phyloP scores from a whole-genome alignment of 2,113 vertebrate genomes.

The Cephalopholis sonnerati region DNA sequence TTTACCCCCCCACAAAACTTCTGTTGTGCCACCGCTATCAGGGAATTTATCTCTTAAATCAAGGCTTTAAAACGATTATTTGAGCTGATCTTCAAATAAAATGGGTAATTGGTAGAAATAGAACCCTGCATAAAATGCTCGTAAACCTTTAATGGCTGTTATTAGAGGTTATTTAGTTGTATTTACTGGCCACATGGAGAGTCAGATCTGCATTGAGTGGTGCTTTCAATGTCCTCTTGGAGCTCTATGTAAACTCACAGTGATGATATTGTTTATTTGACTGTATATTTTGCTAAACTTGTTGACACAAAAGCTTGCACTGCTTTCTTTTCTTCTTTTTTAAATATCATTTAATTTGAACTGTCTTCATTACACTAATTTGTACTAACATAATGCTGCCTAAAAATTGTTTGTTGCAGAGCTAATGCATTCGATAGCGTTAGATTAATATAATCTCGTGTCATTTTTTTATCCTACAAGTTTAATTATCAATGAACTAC shows the following conservation, averaged over 20 bases:
- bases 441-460: neutral
- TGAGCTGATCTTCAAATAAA: conserved; percentile 45
- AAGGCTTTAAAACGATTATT: conserved; percentile 40
- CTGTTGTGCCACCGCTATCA: neutral
- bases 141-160: conserved; percentile 55
- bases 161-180: conserved; percentile 51
- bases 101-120: conserved; percentile 48
- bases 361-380: neutral
- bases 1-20: neutral
- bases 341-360: neutral
- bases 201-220: conserved; percentile 31
- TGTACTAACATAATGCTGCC: neutral
- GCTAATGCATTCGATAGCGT: neutral
- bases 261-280: conserved; percentile 21
- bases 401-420: neutral
- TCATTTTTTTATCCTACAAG: neutral
- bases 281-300: neutral
- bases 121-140: conserved; percentile 46
- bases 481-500: neutral
- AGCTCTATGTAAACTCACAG: conserved; percentile 35
- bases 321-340: neutral
- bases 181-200: conserved; percentile 49
- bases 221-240: neutral
- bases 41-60: conserved; percentile 1
- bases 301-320: neutral